Conservation (phyloP, 2,113 vertebrate genomes). For the Entomyzon cyanotis region DNA sequence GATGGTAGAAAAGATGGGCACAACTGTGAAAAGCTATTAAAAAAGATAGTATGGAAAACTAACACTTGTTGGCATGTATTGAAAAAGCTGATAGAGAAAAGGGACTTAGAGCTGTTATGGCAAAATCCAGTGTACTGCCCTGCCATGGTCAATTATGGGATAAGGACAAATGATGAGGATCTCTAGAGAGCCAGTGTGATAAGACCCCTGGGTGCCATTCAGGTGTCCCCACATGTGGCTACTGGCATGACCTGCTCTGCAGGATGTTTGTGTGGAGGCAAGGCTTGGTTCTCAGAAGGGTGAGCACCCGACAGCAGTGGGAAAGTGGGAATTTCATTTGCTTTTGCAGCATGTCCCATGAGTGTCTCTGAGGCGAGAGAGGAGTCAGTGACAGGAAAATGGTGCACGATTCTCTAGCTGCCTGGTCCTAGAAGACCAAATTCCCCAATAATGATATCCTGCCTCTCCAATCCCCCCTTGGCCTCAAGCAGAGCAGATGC, state of each 20-base stretch:
- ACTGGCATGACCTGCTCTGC: neutral
- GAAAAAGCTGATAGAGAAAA: neutral
- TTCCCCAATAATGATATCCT: neutral
- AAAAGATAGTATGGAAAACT: neutral
- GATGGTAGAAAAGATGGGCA: neutral
- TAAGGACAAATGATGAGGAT: neutral
- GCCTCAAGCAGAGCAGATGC: rapidly evolving
- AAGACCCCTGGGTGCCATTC: neutral
- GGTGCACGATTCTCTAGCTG: neutral
- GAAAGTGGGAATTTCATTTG: neutral
- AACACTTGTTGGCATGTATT: neutral
- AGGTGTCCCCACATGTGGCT: neutral
- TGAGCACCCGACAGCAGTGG: rapidly evolving
- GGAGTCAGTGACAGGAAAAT: neutral
- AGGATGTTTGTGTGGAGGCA: neutral
- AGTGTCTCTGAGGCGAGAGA: neutral
- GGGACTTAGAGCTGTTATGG: neutral
- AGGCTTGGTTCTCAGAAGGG: neutral
- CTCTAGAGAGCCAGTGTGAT: rapidly evolving
- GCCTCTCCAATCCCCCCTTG: neutral
- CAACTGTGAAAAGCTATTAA: neutral
- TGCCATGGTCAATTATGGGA: neutral
- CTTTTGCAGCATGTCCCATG: neutral
- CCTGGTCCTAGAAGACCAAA: neutral
- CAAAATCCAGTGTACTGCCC: neutral